Evolutionary conservation across 2,113 vertebrate genomes (phyloP).

Genomic region (Solea senegalensis): DNA sequence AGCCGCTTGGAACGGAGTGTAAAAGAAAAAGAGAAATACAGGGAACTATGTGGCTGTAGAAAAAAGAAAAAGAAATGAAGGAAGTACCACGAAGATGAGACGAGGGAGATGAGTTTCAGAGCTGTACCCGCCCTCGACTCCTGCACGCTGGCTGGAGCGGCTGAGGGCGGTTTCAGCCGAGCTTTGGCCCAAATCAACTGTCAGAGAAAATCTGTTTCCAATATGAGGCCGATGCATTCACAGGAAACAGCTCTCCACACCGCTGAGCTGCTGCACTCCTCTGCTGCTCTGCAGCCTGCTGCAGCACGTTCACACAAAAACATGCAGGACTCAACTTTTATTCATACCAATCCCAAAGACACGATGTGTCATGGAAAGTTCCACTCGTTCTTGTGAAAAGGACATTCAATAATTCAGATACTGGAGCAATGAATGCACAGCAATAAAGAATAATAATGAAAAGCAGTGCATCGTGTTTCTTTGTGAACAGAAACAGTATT

Average conservation of each 20-base stretch:
- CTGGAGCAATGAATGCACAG: background rate
- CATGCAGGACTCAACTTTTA: background rate
- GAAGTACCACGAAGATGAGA: constrained; percentile 58
- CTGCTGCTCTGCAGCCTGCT: constrained; percentile 45
- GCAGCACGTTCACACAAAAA: background rate
- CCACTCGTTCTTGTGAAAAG: background rate
- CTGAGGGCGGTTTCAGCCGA: constrained; percentile 70
- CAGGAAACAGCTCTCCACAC: constrained; percentile 84
- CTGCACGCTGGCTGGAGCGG: constrained; percentile 34
- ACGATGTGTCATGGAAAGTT: constrained; percentile 1
- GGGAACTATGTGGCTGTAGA: constrained; percentile 51
- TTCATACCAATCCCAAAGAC: background rate
- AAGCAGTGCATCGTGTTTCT: too few species aligned
- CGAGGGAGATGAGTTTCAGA: constrained; percentile 73
- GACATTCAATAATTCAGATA: background rate
- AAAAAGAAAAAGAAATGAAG: constrained; percentile 63
- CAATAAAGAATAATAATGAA: too few species aligned
- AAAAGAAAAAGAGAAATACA: constrained; percentile 9
- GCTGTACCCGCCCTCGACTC: constrained; percentile 36
- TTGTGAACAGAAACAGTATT: too few species aligned
- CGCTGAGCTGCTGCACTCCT: constrained; percentile 71
- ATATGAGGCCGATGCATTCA: constrained; percentile 80
- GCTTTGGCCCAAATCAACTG: constrained; percentile 70
- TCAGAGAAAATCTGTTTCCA: constrained; percentile 86
- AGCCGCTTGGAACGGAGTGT: constrained; percentile 21